phyloP scores from a whole-genome alignment of 2,888 invertebrate species.

The Drosophila affinis region DNA sequence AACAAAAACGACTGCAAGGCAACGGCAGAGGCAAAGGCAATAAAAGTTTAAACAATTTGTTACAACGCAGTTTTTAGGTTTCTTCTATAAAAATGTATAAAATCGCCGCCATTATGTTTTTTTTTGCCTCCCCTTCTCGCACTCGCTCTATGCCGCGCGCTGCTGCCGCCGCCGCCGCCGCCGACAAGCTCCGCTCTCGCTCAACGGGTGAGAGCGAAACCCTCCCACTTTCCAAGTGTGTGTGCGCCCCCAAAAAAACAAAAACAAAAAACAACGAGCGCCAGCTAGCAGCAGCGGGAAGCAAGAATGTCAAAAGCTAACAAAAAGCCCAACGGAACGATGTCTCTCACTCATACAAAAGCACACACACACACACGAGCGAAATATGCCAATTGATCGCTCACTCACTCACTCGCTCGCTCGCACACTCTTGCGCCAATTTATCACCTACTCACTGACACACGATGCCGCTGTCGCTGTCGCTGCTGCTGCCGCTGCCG shows the following conservation, averaged over 20 bases:
- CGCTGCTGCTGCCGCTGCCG: slow-evolving; percentile 22
- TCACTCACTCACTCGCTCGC: slow-evolving; percentile 24
- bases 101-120: slow-evolving; percentile 77
- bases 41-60: slow-evolving; percentile 72
- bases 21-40: slow-evolving; percentile 37
- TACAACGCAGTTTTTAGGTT: slow-evolving; percentile 76
- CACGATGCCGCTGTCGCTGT: slow-evolving; percentile 5
- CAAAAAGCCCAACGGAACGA: slow-evolving; percentile 57
- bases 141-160: slow-evolving; percentile 1
- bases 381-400: slow-evolving; percentile 72
- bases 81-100: slow-evolving; percentile 69
- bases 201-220: slow-evolving; percentile 28
- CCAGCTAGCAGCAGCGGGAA: slow-evolving; percentile 34
- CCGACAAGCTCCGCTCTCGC: slow-evolving; percentile 15
- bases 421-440: slow-evolving; percentile 64
- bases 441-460: slow-evolving; percentile 69
- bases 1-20: slow-evolving; percentile 32
- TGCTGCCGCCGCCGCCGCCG: slow-evolving; percentile 17
- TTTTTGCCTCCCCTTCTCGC: slow-evolving; percentile 30
- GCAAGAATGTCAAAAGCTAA: slow-evolving; percentile 76
- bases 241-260: slow-evolving; percentile 44
- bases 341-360: slow-evolving; percentile 22
- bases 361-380: slow-evolving; percentile 16
- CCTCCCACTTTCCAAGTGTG: slow-evolving; percentile 61
- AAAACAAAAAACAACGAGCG: slow-evolving; percentile 33